These are phyloP conservation scores for Syrmaticus mikado DNA, from an alignment of 2,113 vertebrate species.

Conservation along the genomic window DNA sequence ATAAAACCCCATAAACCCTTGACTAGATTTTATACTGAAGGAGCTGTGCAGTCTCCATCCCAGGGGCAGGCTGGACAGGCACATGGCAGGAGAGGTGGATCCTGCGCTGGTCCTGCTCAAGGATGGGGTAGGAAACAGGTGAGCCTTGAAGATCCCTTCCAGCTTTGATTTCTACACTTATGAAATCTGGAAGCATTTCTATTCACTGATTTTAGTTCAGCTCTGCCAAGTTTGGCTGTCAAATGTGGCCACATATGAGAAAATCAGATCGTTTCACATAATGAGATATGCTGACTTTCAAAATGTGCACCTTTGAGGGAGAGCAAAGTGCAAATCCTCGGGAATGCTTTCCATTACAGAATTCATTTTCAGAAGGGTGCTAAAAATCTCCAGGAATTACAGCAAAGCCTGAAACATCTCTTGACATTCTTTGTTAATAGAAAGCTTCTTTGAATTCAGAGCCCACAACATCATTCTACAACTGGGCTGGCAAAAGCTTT, in stretches of 20 bases:
- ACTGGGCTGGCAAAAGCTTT: constrained; percentile 21
- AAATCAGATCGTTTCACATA: background rate
- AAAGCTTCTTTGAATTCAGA: background rate
- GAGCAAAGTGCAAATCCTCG: constrained; percentile 14
- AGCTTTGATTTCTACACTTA: background rate
- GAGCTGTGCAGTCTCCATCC: background rate
- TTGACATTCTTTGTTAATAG: constrained; percentile 15
- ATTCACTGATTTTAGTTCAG: background rate
- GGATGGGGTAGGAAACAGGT: background rate
- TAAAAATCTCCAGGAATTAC: constrained; percentile 51
- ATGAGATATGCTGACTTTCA: background rate
- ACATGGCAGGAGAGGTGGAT: background rate
- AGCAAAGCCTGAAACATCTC: constrained; percentile 27
- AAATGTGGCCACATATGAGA: background rate
- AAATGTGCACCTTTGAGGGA: constrained; percentile 11
- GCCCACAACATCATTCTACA: background rate
- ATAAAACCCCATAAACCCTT: background rate
- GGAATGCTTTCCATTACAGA: constrained; percentile 20
- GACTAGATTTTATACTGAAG: background rate
- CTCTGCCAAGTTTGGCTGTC: background rate
- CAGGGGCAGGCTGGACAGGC: background rate
- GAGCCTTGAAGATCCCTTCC: background rate
- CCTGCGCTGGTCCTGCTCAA: background rate
- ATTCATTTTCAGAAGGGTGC: constrained; percentile 18
- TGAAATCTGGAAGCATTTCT: background rate